Evolutionary conservation across 2,888 invertebrate genomes (phyloP).

Genomic region (Diabrotica balteata): DNA sequence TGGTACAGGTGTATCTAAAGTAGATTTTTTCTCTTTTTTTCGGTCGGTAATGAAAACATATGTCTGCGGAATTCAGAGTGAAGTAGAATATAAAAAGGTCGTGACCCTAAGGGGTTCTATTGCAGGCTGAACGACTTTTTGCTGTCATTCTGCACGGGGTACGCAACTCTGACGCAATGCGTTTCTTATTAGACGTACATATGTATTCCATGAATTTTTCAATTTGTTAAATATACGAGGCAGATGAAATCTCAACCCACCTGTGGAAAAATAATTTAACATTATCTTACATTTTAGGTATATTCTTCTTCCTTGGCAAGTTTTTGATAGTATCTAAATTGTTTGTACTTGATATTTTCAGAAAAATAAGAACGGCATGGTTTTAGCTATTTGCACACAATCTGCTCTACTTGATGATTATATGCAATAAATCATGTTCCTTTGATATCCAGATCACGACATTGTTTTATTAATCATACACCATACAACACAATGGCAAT

Average conservation of each 20-base stretch:
- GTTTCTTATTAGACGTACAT: conserved; percentile 33
- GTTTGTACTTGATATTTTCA: no score
- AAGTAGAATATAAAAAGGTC: conserved; percentile 30
- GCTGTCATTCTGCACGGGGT: conserved; percentile 24
- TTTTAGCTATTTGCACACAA: no score
- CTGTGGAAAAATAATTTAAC: neutral
- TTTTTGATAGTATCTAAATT: neutral
- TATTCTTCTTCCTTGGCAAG: neutral
- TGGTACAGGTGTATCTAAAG: conserved; percentile 26
- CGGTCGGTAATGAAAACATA: conserved; percentile 28
- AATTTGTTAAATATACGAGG: conserved; percentile 21
- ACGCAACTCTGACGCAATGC: conserved; percentile 36
- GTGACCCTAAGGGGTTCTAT: conserved; percentile 33
- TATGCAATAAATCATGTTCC: no score
- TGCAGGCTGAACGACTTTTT: conserved; percentile 31
- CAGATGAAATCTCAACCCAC: neutral
- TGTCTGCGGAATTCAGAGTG: conserved; percentile 30
- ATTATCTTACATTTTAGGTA: neutral
- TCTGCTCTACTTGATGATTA: no score
- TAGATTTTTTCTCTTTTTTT: conserved; percentile 19
- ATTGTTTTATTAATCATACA: no score
- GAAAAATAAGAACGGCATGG: no score
- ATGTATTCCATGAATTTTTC: conserved; percentile 24
- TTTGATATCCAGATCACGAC: no score
- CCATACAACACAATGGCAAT: no score